phyloP scores from a whole-genome alignment of 2,113 vertebrate species.

The Archilochus colubris region DNA sequence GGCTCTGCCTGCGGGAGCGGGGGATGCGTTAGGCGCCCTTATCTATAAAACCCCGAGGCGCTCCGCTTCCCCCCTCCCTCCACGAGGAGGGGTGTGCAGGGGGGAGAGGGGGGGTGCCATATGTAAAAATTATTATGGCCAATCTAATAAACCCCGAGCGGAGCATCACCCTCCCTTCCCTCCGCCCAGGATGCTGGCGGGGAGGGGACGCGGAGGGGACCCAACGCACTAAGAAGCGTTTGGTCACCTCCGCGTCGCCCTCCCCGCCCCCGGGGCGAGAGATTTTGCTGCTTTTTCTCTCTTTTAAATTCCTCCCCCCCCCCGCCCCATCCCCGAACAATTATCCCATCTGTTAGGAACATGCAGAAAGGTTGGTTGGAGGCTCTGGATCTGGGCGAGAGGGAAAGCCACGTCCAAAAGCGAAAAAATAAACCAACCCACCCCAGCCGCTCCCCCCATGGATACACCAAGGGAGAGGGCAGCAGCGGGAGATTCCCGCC shows the following conservation, averaged over 20 bases:
- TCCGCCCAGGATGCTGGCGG: conserved; percentile 45
- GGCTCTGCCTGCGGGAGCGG: conserved; percentile 50
- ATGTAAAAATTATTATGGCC: conserved; percentile 77
- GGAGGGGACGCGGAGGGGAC: background rate
- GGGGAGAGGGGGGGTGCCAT: conserved; percentile 44
- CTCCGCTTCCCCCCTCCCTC: conserved; percentile 14
- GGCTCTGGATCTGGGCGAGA: background rate
- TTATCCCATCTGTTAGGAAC: conserved; percentile 62
- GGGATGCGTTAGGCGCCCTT: conserved; percentile 33
- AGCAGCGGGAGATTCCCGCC: background rate
- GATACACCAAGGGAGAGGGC: background rate
- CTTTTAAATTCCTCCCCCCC: background rate
- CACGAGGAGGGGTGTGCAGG: conserved; percentile 12
- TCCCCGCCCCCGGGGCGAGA: background rate
- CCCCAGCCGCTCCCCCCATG: too few species aligned
- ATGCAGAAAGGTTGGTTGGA: conserved; percentile 65
- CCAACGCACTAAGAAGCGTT: background rate
- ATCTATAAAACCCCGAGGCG: conserved; percentile 38
- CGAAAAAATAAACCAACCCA: background rate
- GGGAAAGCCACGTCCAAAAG: background rate
- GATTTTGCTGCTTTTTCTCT: background rate
- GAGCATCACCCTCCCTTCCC: conserved; percentile 72
- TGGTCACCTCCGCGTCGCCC: background rate
- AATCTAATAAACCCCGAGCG: conserved; percentile 74
- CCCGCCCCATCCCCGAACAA: background rate